Evolutionary conservation across 2,888 invertebrate genomes (phyloP), one percentile per base, ranked within the genome.

Genomic region (Eristalinus sepulchralis): DNA sequence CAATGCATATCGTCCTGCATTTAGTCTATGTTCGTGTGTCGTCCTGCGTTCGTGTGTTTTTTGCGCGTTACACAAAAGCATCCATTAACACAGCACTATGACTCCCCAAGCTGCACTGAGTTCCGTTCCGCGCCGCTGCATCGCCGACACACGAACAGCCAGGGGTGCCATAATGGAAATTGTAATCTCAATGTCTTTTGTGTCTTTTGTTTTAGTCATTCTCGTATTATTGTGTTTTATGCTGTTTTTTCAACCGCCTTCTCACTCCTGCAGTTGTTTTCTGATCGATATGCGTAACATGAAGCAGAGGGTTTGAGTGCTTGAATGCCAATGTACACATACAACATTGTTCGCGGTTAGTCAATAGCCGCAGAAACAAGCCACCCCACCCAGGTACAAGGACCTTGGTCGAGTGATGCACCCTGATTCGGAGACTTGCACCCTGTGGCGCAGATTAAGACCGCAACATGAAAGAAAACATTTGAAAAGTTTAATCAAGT

Each of bases 151-250:
- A 59, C 71, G 47, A 71, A 83, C 72, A 77, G 34, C 64, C 67
- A 77, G 77, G 76, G 73, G 71, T 83, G 83, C 83, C 77, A 70
- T 86, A 86, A 86, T 86, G 83, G 86, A 86, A 83, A 86, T 86
- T 82, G 86, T 86, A 86, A 86, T 86, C 86, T 83, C 73, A 71
- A 60, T 72, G 73, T 77, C 64, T 60, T 67, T 39, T 80, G 82
- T 82, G 53, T 78, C 86, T 82, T 82, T 86, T 83, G 83, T 86
- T 83, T 86, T 86, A 77, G 73, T 78, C 73, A 64, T 78, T 57
- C 66, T 62, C 71, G 70, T 73, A 86, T 83, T 86, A 82, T 78
- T 78, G 63, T 66, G 57, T 63, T 73, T 64, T 70, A 63, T 75
- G n/a, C 36, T n/a, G n/a, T 63, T 68, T 47, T 68, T 24, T 6